A percentile compares a stretch with the other conserved stretches of the same genome.
Evolutionary conservation across 2,113 vertebrate species (phyloP).

Genomic region (Phalacrocorax aristotelis): DNA sequence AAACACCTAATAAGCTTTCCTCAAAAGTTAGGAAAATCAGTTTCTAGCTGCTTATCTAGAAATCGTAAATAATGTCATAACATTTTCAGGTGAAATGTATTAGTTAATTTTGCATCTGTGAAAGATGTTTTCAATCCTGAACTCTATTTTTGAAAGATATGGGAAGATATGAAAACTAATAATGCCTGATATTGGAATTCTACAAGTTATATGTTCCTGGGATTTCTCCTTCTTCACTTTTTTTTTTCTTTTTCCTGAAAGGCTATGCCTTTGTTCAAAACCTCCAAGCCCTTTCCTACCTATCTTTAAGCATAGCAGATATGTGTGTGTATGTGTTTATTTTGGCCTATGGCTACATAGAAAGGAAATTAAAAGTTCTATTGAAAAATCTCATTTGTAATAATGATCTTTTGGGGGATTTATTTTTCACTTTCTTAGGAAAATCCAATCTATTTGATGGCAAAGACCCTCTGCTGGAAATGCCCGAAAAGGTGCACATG

Average conservation of each 20-base stretch:
- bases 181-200: not conserved
- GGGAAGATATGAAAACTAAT: not conserved
- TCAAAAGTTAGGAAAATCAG: not conserved
- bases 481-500: not conserved
- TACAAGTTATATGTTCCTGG: not conserved
- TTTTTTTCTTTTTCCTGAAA: not conserved
- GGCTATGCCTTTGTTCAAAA: not conserved
- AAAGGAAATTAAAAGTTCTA: conserved; percentile 16
- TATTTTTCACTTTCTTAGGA: not conserved
- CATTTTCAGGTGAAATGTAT: not conserved
- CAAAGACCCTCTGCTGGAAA: not conserved
- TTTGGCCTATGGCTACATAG: not conserved
- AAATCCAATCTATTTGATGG: not conserved
- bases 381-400: not conserved
- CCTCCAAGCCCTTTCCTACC: not conserved
- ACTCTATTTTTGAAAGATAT: not conserved
- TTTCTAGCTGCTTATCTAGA: not conserved
- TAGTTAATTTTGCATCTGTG: not conserved
- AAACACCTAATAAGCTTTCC: not conserved
- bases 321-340: not conserved
- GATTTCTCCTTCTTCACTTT: not conserved
- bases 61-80: not conserved
- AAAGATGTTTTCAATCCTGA: not conserved
- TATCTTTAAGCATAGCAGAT: not conserved
- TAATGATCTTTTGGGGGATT: not conserved